Conservation (phyloP, 2,888 invertebrate species). For the Toxonevra muliebris region DNA sequence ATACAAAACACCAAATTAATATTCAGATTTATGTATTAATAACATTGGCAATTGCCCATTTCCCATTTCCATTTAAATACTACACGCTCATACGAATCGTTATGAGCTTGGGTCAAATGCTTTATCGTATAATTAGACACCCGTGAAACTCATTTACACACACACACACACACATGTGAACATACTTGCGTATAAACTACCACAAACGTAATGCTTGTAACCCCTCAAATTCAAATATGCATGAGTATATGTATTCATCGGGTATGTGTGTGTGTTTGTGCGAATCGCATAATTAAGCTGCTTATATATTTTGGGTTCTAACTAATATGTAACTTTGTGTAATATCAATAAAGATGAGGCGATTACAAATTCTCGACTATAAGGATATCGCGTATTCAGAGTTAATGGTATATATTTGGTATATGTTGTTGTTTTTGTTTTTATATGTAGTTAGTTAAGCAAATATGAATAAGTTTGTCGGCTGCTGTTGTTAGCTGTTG, state of each 20-base stretch:
- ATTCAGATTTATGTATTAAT: conserved; percentile 7
- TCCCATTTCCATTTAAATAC: not conserved
- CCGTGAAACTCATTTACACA: not conserved
- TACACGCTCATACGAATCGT: too few species aligned
- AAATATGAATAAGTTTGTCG: too few species aligned
- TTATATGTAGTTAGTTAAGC: too few species aligned
- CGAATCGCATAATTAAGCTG: conserved; percentile 1
- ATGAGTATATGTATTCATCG: too few species aligned
- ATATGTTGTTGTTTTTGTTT: too few species aligned
- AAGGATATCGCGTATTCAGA: too few species aligned
- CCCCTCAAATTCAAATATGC: too few species aligned
- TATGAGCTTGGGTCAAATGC: not conserved
- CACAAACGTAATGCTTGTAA: too few species aligned
- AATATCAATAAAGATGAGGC: conserved; percentile 19
- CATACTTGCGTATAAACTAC: too few species aligned
- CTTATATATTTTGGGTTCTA: not conserved
- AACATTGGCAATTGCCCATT: not conserved
- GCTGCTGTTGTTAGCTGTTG: too few species aligned
- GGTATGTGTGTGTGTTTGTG: not conserved
- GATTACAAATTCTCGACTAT: not conserved
- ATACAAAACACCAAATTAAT: not conserved
- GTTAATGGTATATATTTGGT: too few species aligned
- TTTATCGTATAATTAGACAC: conserved; percentile 8
- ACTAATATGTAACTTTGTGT: not conserved
- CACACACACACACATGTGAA: not conserved